Evolutionary conservation across 2,888 invertebrate species (phyloP), one percentile per base, ranked within the genome.

Genomic region (Cosmia pyralina): DNA sequence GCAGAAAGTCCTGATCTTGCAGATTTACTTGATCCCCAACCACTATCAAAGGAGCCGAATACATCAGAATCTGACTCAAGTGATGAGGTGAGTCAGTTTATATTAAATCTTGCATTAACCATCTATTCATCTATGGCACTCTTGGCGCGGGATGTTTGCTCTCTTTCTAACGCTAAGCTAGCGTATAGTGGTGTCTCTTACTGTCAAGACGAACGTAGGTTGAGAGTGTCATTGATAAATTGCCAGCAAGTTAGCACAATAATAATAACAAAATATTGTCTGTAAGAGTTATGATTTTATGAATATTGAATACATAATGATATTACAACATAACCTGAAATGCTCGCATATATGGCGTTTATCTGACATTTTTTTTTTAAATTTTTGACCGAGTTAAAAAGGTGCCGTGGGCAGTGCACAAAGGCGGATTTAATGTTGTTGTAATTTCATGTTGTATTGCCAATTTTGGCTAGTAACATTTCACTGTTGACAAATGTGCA

Each of bases 21-120:
- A n/a, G n/a, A n/a, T n/a, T n/a, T n/a, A n/a, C n/a, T n/a, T n/a
- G n/a, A n/a, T n/a, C n/a, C n/a, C n/a, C n/a, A n/a, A n/a, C n/a
- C n/a, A n/a, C n/a, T n/a, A n/a, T n/a, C n/a, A n/a, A n/a, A n/a
- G n/a, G n/a, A n/a, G n/a, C n/a, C n/a, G n/a, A n/a, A n/a, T n/a
- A n/a, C n/a, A n/a, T n/a, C n/a, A n/a, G n/a, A n/a, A n/a, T n/a
- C n/a, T n/a, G n/a, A n/a, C n/a, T n/a, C n/a, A n/a, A n/a, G n/a
- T n/a, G n/a, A n/a, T n/a, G n/a, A n/a, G 82, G 82, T 82, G 59
- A 73, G 82, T 83, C 62, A 60, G 57, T 58, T 82, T 65, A 11
- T 68, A 62, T 71, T 64, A 38, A 68, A 55, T 50, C 55, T 62
- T 17, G 34, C 55, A 62, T 13, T 67, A 67, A 34, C 7, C 34